Base-by-base conservation (phyloP, 2,797 vertebrate genomes). In the Pogoniulus pusillus region DNA sequence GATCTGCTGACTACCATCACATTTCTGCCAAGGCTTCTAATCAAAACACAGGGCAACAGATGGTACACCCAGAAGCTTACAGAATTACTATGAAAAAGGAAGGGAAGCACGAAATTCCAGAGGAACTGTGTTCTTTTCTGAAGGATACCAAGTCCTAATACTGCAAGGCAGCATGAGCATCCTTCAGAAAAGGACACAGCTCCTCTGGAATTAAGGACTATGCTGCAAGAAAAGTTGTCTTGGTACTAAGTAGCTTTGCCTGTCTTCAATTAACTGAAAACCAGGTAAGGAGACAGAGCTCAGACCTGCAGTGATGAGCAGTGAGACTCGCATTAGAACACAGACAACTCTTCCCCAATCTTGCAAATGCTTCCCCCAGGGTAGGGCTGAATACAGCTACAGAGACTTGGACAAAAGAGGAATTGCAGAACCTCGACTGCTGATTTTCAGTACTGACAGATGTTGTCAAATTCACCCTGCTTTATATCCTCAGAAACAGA, bases 11-110 rank as follows among this genome's bases (percentile, higher is more conserved):
- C 55, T 77, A 30, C 43, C 47, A 73, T 37, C 51, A 53, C n/a
- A 12, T 77, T 75, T 87, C 79, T 94, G 85, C 59, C 74, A 93
- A 78, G 12, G 37, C 59, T 83, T 89, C 74, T 80, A 66, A 81
- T 77, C 35, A 72, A 82, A 86, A 55, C 37, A 55, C 2, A 3
- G 39, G 51, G 34, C 70, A 81, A 87, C 79, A 93, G 79, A 74
- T 81, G 65, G 87, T 32, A 72, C 13, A n/a, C 35, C 32, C 79
- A 85, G 75, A 80, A 79, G 82, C 72, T 59, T 77, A 59, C n/a
- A 37, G 68, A 77, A 77, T 80, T 72, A 58, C 2, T 75, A 59
- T 32, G 43, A 79, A 82, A 90, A n/a, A 88, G 55, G 16, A 75
- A 85, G 72, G n/a, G 51, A 90, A 74, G 37, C 77, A 62, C 29